Evolutionary conservation across 1,140 invertebrate genomes (phyloP), one percentile per base, ranked within the genome.

Genomic region (Solen grandis): DNA sequence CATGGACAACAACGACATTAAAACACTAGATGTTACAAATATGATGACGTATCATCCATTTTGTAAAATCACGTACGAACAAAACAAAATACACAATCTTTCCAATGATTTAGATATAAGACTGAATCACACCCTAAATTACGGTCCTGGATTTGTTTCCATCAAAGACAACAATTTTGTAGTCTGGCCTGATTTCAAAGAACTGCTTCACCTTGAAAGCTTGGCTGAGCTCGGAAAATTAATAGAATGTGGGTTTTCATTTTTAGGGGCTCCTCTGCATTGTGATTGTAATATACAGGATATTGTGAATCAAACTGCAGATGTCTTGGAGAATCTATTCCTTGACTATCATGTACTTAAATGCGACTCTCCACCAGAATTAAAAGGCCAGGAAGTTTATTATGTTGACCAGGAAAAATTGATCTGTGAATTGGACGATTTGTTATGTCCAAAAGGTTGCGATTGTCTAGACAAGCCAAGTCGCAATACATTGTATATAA

Each of bases 221-320:
- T 35, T 69, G 8, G 22, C 13, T 3, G 41, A 79, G 54, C 65
- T 79, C 14, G 76, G 76, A 41, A 25, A 59, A n/a, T 33, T 79
- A 22, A 8, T 79, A 10, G n/a, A 25, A 0, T 70, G 66, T 69
- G 55, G 55, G 19, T 79, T 79, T 70, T 35, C 69, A 52, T 62
- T 70, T 29, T 14, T 38, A 50, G 76, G 55, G 0, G 52, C 36
- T 2, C 33, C 52, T 22, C 19, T 79, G 8, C 13, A 16, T 8
- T 79, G 76, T 60, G 76, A 79, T 38, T 79, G 76, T 50, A 31
- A 60, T 35, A 27, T 79, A 13, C 29, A 79, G n/a, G 50, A 62
- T 50, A 60, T 79, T 70, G 46, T 79, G 25, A 60, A 35, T 22
- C 38, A 70, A 33, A 19, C 55, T 0, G 19, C 33, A 41, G 38